Evolutionary conservation across 2,797 vertebrate species (phyloP), one percentile per base, ranked within the genome.

Genomic region (Schizopygopsis malacanthus): DNA sequence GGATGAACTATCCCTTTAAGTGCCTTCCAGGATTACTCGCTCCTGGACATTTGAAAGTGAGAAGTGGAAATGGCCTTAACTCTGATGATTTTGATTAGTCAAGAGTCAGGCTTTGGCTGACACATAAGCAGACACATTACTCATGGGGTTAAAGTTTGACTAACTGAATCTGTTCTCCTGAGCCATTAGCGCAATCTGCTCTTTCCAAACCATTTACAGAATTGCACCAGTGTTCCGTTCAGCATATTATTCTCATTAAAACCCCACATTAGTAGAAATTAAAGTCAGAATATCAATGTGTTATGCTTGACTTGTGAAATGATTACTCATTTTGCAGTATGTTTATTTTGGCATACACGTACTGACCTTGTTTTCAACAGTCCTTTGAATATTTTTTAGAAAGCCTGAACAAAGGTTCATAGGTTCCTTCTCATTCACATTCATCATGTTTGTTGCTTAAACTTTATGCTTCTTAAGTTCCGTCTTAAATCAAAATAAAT

Each of bases 151-250:
- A 45, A 43, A n/a, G 12, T 47, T 81, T 90, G 72, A 79, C 89
- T 89, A 87, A 87, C 89, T 89, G 86, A 91, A 89, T 88, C 75
- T 88, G 83, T 85, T 78, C 86, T 86, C 65, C 84, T 41, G 65
- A 89, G 89, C 89, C 88, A 90, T 82, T 3, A 61, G 89, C 90
- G 87, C 83, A 90, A 90, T 89, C 89, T 86, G 87, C 84, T 85
- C 86, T 91, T 85, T 87, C 65, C 86, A 81, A 88, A 84, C 69
- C 80, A 87, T 87, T 52, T n/a, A 72, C 61, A 81, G 41, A 67
- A 59, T 50, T 63, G 22, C 16, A 11, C 41, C 11, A 79, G 15
- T 39, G 6, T 33, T 47, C 28, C 33, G 28, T 65, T 33, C 63
- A 37, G 28, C 63, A 67, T 37, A 37, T 67, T 67, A 37, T 18